phyloP scores from a whole-genome alignment of 1,140 invertebrate species.

The Samia ricini region DNA sequence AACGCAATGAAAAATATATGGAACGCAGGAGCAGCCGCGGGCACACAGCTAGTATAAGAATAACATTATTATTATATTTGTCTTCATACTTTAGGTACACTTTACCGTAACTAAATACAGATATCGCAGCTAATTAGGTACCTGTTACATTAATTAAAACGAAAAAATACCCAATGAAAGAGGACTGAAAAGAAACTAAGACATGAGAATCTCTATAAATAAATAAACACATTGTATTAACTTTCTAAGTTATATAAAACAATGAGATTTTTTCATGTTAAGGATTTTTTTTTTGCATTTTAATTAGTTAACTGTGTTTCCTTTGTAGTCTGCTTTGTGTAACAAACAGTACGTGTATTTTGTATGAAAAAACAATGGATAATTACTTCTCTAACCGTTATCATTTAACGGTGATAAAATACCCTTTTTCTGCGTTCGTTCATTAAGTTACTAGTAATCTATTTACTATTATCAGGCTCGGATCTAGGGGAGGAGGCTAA shows the following conservation, averaged over 20 bases:
- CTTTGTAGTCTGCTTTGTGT: background rate
- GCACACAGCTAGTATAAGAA: too few species aligned
- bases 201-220: slow-evolving; percentile 10
- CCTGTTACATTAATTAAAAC: slow-evolving; percentile 41
- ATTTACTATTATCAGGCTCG: too few species aligned
- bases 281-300: background rate
- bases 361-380: slow-evolving; percentile 5
- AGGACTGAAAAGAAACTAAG: slow-evolving; percentile 12
- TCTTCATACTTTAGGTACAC: background rate
- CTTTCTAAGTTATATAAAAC: background rate
- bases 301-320: slow-evolving; percentile 2
- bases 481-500: too few species aligned
- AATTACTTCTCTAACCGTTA: background rate
- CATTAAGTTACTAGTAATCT: too few species aligned
- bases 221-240: slow-evolving; percentile 1
- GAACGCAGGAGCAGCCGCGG: too few species aligned
- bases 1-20: too few species aligned
- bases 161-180: slow-evolving; percentile 17
- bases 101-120: slow-evolving; percentile 5
- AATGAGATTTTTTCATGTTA: background rate
- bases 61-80: too few species aligned
- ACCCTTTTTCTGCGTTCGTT: background rate
- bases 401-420: background rate
- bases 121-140: slow-evolving; percentile 38
- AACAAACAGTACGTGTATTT: background rate